Percentiles rank a stretch among this genome's conserved stretches.
These are phyloP conservation scores for Temnothorax unifasciatus DNA, from an alignment of 2,888 invertebrate species.

Conservation along the genomic window DNA sequence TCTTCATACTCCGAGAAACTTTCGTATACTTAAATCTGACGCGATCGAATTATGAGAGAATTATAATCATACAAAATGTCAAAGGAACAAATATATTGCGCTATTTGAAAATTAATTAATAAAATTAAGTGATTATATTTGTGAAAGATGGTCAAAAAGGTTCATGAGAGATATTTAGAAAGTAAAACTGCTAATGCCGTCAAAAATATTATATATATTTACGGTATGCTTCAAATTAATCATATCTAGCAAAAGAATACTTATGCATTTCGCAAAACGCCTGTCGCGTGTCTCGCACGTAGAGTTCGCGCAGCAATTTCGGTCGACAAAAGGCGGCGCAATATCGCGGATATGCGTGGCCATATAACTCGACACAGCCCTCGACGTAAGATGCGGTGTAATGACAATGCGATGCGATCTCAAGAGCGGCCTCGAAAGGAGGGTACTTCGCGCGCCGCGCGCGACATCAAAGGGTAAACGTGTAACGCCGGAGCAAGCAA, in stretches of 20 bases:
- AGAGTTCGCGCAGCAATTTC: conserved; percentile 46
- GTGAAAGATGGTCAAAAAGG: neutral
- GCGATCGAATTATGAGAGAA: neutral
- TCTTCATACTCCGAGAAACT: neutral
- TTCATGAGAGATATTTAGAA: neutral
- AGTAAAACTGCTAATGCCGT: neutral
- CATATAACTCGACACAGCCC: conserved; percentile 21
- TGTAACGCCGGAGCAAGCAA: conserved; percentile 6
- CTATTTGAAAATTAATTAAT: neutral
- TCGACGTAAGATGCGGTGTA: conserved; percentile 53
- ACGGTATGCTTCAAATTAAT: neutral
- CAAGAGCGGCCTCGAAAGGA: conserved; percentile 57
- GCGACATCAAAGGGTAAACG: conserved; percentile 63
- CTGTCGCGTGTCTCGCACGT: neutral
- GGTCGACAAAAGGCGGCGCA: neutral
- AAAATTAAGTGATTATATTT: neutral
- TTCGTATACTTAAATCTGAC: conserved; percentile 2
- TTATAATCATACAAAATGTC: neutral
- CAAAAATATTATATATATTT: neutral
- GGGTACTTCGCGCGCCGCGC: conserved; percentile 39
- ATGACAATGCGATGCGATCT: conserved; percentile 61
- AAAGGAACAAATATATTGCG: neutral
- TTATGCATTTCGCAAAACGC: neutral
- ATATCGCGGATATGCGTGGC: conserved; percentile 28
- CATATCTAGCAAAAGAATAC: no score